phyloP scores from a whole-genome alignment of 2,113 vertebrate genomes.

The Lophura nycthemera region DNA sequence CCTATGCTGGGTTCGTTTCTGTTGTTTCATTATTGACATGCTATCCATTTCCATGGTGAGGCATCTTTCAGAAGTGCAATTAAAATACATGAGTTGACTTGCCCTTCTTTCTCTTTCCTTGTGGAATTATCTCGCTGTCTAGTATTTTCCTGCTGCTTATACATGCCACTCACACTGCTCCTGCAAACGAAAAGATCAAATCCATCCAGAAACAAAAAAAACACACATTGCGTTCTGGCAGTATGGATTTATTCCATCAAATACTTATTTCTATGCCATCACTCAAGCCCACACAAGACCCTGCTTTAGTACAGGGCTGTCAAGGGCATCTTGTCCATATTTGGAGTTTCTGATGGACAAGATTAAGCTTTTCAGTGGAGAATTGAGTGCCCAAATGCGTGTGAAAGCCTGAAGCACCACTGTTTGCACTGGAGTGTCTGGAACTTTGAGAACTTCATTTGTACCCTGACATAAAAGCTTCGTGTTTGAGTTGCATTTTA shows the following conservation, averaged over 20 bases:
- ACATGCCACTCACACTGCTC: neutral
- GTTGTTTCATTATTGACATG: neutral
- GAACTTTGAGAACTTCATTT: rapidly evolving
- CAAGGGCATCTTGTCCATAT: neutral
- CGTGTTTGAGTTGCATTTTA: neutral
- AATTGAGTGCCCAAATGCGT: rapidly evolving
- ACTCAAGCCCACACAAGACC: neutral
- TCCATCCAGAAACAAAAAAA: neutral
- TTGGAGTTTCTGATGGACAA: neutral
- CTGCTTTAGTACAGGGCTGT: neutral
- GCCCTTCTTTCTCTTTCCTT: neutral
- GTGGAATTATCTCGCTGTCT: neutral
- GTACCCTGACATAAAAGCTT: neutral
- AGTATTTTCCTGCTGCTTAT: neutral
- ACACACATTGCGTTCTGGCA: neutral
- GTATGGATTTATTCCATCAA: neutral
- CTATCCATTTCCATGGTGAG: neutral
- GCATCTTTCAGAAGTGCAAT: neutral
- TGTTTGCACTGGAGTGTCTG: neutral
- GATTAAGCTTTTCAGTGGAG: neutral
- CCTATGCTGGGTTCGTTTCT: neutral
- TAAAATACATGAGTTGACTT: neutral
- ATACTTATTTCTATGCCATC: neutral
- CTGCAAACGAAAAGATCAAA: neutral
- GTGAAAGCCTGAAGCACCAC: neutral